phyloP scores from a whole-genome alignment of 30 jellyfish, hydroid and myxozoan species.

The Aurelia sp. region DNA sequence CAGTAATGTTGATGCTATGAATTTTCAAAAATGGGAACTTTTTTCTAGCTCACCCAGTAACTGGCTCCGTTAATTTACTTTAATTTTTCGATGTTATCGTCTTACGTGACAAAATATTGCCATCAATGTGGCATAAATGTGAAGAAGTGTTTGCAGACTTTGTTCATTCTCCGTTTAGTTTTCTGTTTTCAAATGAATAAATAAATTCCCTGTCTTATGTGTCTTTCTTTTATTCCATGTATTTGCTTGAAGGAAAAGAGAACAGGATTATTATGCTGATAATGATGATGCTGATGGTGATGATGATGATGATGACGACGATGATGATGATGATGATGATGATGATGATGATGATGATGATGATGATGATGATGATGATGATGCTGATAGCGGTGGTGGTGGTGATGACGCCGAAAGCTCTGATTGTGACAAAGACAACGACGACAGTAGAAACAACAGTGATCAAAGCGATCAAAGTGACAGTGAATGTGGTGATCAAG shows the following conservation, averaged over 20 bases:
- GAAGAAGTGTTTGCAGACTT: no score
- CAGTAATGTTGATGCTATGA: no score
- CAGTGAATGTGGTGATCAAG: not conserved
- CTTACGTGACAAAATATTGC: no score
- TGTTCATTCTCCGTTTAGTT: no score
- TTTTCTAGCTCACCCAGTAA: no score
- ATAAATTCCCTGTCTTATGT: no score
- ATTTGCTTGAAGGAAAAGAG: not conserved
- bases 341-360: constrained; percentile 14
- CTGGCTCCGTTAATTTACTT: no score
- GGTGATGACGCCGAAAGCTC: not conserved
- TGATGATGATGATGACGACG: constrained; percentile 19
- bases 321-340: constrained; percentile 36
- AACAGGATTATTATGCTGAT: constrained; percentile 24
- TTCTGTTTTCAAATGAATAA: no score
- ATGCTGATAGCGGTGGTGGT: not conserved
- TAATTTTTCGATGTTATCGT: no score
- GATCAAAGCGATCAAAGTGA: not conserved
- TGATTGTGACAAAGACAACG: not conserved
- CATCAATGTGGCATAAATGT: no score
- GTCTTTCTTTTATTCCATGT: no score
- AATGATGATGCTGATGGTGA: constrained; percentile 39
- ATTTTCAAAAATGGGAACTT: no score
- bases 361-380: constrained; percentile 1
- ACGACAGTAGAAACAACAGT: not conserved